phyloP scores from a whole-genome alignment of 2,113 vertebrate genomes.

The Corythornis cristatus region DNA sequence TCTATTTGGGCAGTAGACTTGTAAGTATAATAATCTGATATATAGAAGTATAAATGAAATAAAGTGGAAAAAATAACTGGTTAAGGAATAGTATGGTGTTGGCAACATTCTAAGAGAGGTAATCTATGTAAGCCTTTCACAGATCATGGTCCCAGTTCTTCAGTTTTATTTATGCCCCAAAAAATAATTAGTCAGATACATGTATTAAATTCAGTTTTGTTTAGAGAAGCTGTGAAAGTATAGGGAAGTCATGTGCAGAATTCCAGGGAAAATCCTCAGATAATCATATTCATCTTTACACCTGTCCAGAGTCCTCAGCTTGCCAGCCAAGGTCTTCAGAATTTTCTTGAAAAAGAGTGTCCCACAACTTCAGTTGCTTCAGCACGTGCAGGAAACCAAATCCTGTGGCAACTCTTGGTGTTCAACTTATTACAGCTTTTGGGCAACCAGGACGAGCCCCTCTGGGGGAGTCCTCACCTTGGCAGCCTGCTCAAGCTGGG shows the following conservation, averaged over 20 bases:
- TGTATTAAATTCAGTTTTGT: not conserved
- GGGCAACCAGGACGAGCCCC: not conserved
- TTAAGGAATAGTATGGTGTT: not conserved
- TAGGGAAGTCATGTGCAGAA: not conserved
- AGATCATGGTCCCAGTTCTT: not conserved
- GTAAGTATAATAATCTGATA: not conserved
- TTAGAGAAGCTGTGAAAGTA: not conserved
- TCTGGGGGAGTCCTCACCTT: not conserved
- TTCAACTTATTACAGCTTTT: not conserved
- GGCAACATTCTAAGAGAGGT: not conserved
- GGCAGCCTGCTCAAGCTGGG: not conserved
- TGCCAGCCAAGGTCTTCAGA: not conserved
- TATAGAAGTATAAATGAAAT: not conserved
- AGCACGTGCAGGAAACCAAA: not conserved
- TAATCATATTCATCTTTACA: not conserved
- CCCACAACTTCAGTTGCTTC: not conserved
- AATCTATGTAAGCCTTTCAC: not conserved
- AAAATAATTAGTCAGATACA: not conserved
- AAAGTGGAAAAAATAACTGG: rapidly evolving
- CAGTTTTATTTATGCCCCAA: not conserved
- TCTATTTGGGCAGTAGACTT: not conserved
- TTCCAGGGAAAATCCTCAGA: not conserved
- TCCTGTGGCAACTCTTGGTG: not conserved
- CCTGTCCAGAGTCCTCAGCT: not conserved
- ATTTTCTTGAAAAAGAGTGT: not conserved